Base-by-base conservation (phyloP, 1,140 invertebrate genomes). In the Phymorhynchus buccinoides region DNA sequence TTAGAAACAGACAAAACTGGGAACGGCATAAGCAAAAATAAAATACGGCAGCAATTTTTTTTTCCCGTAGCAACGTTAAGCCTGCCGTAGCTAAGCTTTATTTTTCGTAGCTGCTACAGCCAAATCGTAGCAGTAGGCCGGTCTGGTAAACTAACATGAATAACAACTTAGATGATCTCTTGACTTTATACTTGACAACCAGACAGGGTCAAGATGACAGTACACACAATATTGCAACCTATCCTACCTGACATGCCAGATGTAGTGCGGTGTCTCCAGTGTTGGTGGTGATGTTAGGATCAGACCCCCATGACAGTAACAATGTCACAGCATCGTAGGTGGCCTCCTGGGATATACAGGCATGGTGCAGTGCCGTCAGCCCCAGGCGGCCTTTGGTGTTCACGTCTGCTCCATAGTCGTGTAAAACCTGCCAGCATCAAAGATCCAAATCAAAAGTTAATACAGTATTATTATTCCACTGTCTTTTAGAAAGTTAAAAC, bases 341-440 rank as follows among this genome's bases (percentile, higher is more conserved):
- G 6, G 83, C 39, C 18, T 79, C 39, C 16, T 56, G 48, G 62
- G 66, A 78, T 44, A 78, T 73, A 68, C 83, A 85, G 9, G 86
- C 86, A 42, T 56, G 48, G 35, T 87, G 86, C 6, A 87, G 73
- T 3, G 86, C 83, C 22, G 79, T 83, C 39, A 83, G 73, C n/a
- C 80, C 80, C 44, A 87, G 68, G 2, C 35, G 52, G 16, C 84
- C 80, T 14, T 35, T 37, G 41, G 30, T 66, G 78, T 87, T 87
- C 12, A 87, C 79, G 1, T 87, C 80, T 16, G 80, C 83, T 1
- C 83, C 86, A 79, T 77, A 83, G 14, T 83, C 32, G 30, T 83
- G 71, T 1, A 87, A 35, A n/a, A 84, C 80, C 86, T 87, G 81
- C 68, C n/a, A n/a, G n/a, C n/a, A n/a, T n/a, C n/a, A n/a, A n/a